Base-by-base conservation (phyloP, 2,113 vertebrate genomes). In the Dicentrarchus labrax region DNA sequence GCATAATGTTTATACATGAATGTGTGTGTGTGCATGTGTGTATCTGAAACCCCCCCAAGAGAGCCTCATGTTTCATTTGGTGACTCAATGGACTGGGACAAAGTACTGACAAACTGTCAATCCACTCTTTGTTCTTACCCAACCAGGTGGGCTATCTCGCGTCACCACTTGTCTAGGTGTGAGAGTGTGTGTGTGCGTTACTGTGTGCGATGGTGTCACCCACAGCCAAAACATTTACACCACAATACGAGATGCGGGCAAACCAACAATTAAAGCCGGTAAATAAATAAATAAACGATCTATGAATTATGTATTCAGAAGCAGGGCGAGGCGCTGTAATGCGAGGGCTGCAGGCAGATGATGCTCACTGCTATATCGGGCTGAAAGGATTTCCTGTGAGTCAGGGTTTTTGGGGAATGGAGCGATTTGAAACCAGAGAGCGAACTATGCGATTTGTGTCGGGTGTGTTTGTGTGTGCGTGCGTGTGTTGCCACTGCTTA, bases 301-400 rank as follows among this genome's bases (percentile, higher is more conserved):
- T 54, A 65, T 86, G 83, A 86, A 91, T 87, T 74, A 83, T 87
- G 82, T 50, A 83, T 78, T 84, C 48, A 67, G 51, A 54, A 22
- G 73, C 51, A 15, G 65, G 56, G 72, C 1, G 24, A 71, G 77
- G 54, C 0, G 21, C 79, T 71, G 76, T 62, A 64, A 80, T 62
- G 68, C 45, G 77, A 78, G 43, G 72, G 75, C 78, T 82, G 84
- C 70, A 82, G 76, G 80, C 68, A 64, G 72, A 82, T 66, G 66
- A 81, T 56, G 66, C 82, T 78, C 67, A 22, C 73, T 61, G 71
- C 70, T 82, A 78, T 83, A 84, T 75, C 8, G 4, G 70, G 61
- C 80, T 66, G 78, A 84, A 85, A 88, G 86, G 87, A 84, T 84
- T 90, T 87, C 75, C 87, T 84, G 50, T 82, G 88, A 90, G 82